These are phyloP conservation scores for Xestia ashworthii DNA, from an alignment of 2,888 invertebrate genomes.

Conservation along the genomic window DNA sequence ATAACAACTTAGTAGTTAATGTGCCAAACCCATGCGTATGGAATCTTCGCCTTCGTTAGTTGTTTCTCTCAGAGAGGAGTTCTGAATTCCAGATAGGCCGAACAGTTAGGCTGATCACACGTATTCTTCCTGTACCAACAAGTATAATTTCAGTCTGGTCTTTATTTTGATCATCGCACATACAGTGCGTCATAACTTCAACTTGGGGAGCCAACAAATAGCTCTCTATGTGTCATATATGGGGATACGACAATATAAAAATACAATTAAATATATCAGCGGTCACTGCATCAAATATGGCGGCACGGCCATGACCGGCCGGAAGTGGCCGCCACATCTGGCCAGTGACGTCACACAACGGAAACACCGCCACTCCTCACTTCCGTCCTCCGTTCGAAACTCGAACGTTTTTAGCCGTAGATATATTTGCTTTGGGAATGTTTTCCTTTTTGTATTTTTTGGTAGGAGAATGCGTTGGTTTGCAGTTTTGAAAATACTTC, in stretches of 20 bases:
- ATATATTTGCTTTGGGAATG: slow-evolving; percentile 48
- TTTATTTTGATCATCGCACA: neutral
- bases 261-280: slow-evolving; percentile 49
- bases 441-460: slow-evolving; percentile 11
- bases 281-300: slow-evolving; percentile 61
- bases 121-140: neutral
- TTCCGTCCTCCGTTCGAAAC: slow-evolving; percentile 60
- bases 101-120: neutral
- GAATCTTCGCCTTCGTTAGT: neutral
- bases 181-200: neutral
- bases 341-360: slow-evolving; percentile 76
- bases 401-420: slow-evolving; percentile 56
- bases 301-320: slow-evolving; percentile 66
- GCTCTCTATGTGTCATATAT: neutral
- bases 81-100: too few species aligned
- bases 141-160: neutral
- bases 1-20: neutral
- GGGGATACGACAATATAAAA: slow-evolving; percentile 27
- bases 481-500: neutral
- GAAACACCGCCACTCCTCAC: slow-evolving; percentile 75
- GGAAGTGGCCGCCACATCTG: slow-evolving; percentile 81
- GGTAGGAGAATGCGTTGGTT: slow-evolving; percentile 2
- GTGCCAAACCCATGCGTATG: neutral
- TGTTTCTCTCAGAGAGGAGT: neutral
- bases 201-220: slow-evolving; percentile 1